Evolutionary conservation across 2,797 vertebrate species (phyloP).

Genomic region (Mormyrops boulengeri): DNA sequence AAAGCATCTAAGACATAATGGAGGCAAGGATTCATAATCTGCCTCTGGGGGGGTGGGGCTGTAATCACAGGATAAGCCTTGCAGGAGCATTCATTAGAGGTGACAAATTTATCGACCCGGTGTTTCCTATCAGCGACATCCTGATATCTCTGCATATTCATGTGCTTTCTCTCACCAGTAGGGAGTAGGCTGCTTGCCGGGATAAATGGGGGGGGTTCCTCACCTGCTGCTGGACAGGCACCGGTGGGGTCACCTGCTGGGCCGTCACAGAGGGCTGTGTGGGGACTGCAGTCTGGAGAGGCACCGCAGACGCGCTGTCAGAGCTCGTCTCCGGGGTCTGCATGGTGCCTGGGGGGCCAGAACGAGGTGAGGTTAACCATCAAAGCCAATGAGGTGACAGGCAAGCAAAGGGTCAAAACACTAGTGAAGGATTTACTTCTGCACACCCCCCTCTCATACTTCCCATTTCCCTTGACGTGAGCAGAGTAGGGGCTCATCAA

Average conservation of each 20-base stretch:
- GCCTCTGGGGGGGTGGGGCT: background rate
- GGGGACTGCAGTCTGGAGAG: conserved; percentile 77
- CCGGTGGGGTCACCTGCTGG: conserved; percentile 72
- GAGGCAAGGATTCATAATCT: background rate
- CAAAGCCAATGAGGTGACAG: background rate
- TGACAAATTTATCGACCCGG: background rate
- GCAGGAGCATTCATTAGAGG: background rate
- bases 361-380: background rate
- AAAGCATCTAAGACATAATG: background rate
- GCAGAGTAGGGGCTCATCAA: background rate
- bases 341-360: conserved; percentile 67
- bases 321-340: conserved; percentile 87
- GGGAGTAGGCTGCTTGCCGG: background rate
- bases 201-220: background rate
- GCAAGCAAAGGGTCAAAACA: background rate
- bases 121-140: background rate
- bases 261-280: conserved; percentile 73
- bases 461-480: background rate
- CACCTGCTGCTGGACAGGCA: conserved; percentile 73
- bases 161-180: background rate
- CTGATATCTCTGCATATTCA: background rate
- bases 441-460: background rate
- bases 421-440: background rate
- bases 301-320: conserved; percentile 78
- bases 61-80: background rate